Evolutionary conservation across 2,797 vertebrate species (phyloP), one percentile per base, ranked within the genome.

Genomic region (Arrhamphus sclerolepis): DNA sequence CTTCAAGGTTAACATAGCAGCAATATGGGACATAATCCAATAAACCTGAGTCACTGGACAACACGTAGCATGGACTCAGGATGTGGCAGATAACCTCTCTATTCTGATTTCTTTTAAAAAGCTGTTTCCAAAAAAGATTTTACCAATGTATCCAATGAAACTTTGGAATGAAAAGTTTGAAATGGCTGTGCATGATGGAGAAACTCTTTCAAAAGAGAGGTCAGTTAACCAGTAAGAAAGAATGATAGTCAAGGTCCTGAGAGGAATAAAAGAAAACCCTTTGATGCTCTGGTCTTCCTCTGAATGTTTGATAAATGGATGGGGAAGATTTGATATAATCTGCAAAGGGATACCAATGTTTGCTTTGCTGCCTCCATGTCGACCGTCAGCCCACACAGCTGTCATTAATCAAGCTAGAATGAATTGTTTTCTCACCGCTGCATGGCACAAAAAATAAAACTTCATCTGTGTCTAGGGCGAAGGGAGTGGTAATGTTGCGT

Each of bases 401-500:
- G 63, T 75, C 82, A 88, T 90, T 90, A 76, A 90, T 89, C 85
- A 89, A 67, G 26, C 40, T 17, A 42, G 64, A 53, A 82, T 67
- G 64, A 83, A 88, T 87, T 83, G 83, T 90, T 87, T 89, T 87
- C 72, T 76, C 80, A 74, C 61, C 21, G 61, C 62, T 18, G 78
- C 53, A 17, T 14, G 68, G 61, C 78, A 68, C 68, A 78, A 83
- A 26, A 88, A 83, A 87, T 74, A 85, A 86, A 89, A 90, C 80
- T 76, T 82, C 59, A 81, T 85, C 68, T 78, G 67, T 18, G 77
- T 88, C 78, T 72, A 64, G 74, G 58, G 69, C 73, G 34, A 80
- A 46, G 67, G 70, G 83, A 80, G 55, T 46, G 75, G 77, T 90
- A 91, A 92, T 91, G 89, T 87, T 82, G 89, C 75, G 59, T 89